phyloP scores from a whole-genome alignment of 2,888 invertebrate species.

The Corythucha ciliata region DNA sequence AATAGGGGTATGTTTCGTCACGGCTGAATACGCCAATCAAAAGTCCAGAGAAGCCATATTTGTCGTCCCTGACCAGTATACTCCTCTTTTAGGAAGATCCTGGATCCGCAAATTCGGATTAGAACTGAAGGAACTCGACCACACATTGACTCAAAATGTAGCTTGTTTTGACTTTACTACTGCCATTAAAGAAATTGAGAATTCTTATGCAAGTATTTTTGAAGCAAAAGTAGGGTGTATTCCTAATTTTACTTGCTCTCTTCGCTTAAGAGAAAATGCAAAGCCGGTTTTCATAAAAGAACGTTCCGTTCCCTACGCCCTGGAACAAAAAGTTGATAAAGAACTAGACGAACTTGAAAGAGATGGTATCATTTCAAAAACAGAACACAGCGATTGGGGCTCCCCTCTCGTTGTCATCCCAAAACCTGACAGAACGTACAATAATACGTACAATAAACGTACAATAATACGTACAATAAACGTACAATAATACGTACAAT shows the following conservation, averaged over 20 bases:
- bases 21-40: constrained; percentile 18
- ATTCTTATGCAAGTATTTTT: neutral
- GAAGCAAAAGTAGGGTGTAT: constrained; percentile 5
- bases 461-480: too few species aligned
- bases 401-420: constrained; percentile 15
- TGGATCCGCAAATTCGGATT: constrained; percentile 27
- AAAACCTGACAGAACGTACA: constrained; percentile 5
- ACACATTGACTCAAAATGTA: neutral
- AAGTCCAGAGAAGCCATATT: constrained; percentile 19
- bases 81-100: constrained; percentile 21
- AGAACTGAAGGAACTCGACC: constrained; percentile 16
- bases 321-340: constrained; percentile 22
- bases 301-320: constrained; percentile 22
- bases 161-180: neutral
- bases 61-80: constrained; percentile 21
- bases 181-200: neutral
- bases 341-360: constrained; percentile 25
- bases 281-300: constrained; percentile 2
- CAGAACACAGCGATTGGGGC: constrained; percentile 26
- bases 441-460: too few species aligned
- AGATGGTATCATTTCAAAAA: constrained; percentile 22
- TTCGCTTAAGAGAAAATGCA: constrained; percentile 1
- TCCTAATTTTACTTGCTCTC: constrained; percentile 7
- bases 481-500: too few species aligned
- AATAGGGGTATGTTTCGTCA: constrained; percentile 19